Base-by-base conservation (phyloP, 2,888 invertebrate species). In the Nineta flava region DNA sequence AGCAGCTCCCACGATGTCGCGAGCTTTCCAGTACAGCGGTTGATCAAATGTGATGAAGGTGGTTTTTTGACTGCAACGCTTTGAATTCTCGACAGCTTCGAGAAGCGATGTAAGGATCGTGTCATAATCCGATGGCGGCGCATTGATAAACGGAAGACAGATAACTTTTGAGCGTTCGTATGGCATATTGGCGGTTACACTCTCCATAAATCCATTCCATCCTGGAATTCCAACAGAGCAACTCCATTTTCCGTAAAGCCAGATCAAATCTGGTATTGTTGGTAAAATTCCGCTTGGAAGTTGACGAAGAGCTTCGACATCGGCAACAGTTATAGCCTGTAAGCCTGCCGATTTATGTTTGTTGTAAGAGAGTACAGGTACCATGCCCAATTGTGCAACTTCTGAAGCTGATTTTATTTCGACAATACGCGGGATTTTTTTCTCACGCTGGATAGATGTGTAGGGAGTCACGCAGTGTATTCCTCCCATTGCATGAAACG, bases 171-270 rank as follows among this genome's bases (percentile, higher is more conserved):
- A 50, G 41, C 15, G 40, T 2, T n/a, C 16, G 17, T 13, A 15
- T 46, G 12, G 16, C 48, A n/a, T n/a, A n/a, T n/a, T 31, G 9
- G 15, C 40, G n/a, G 51, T 54, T 26, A 50, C 52, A 21, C 52
- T n/a, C 47, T 57, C 56, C 56, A 57, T 55, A 34, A 56, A 57
- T 9, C 56, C 54, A 47, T 50, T 57, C 53, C 56, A 56, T 34
- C 56, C 56, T 42, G 52, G 52, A 21, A 52, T 35, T 17, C 41
- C 40, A 31, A 47, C 7, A 16, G 43, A 32, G 7, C 7, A 35
- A 17, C 17, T 45, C 43, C 51, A 53, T 47, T 54, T 54, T 38
- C 52, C 53, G 52, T 55, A 51, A 21, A 53, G 40, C 55, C 53
- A 55, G 9, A 35, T 32, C 7, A 32, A 32, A 32, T 32, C 32